Evolutionary conservation across 2,888 invertebrate species (phyloP), one percentile per base, ranked within the genome.

Genomic region (Aphodius sticticus): DNA sequence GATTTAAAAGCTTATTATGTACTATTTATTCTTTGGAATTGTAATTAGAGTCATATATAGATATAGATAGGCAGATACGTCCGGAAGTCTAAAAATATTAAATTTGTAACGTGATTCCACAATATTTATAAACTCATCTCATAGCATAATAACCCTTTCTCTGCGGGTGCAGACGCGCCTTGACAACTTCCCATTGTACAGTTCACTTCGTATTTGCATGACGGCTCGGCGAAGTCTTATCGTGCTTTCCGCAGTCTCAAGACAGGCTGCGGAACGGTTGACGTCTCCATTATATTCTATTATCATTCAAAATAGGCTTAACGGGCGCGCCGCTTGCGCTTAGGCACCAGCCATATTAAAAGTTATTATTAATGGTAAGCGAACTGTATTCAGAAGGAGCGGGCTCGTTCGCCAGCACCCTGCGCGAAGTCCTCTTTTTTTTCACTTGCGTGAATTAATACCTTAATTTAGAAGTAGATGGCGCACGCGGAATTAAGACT

Each of bases 281-380:
- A 84, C 82, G 84, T 82, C 83, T 82, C 84, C 84, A 84, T 85
- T 74, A 74, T 85, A 85, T 86, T 85, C 86, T 82, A 87, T 87
- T 87, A 86, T 86, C 85, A 87, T 86, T 87, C 86, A 87, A 83
- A 84, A 82, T 83, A 80, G 81, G 82, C 82, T 84, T 84, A 84
- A 79, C 76, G 76, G 16, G n/a, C 53, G 69, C 16, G 36, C 35
- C 70, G 38, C 53, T 26, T 69, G 35, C 53, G 36, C 69, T 35
- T 36, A 69, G 74, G 77, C 79, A 69, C 72, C 79, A 78, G 71
- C 78, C 80, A 84, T 84, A 84, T 85, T 84, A 83, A 84, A 85
- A 85, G 83, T 85, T 84, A 83, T 84, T 84, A 84, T 83, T 84
- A 84, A 85, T 84, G 83, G 83, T 81, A 81, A 84, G 82, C 80